Evolutionary conservation across 2,113 vertebrate genomes (phyloP).

Genomic region (Aix galericulata): DNA sequence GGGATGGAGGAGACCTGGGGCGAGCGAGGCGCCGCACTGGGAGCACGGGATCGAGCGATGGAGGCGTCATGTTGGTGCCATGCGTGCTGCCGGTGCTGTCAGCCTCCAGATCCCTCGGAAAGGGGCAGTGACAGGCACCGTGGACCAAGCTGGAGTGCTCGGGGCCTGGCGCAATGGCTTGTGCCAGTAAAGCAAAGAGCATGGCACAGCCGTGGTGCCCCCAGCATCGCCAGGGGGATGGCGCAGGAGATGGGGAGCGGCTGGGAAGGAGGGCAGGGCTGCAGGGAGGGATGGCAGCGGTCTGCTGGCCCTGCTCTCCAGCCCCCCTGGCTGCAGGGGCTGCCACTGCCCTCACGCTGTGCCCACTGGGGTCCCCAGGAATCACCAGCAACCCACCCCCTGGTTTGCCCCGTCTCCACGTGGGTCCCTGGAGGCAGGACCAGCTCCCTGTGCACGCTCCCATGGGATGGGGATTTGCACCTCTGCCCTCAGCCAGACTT

Average conservation of each 20-base stretch:
- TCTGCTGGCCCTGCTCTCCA: neutral
- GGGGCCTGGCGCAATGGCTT: neutral
- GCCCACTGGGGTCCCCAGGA: neutral
- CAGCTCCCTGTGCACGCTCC: neutral
- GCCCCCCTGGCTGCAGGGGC: neutral
- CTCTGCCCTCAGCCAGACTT: neutral
- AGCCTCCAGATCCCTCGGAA: neutral
- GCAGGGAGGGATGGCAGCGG: neutral
- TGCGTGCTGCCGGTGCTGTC: neutral
- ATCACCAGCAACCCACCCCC: neutral
- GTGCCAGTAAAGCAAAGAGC: neutral
- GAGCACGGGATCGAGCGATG: neutral
- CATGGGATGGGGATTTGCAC: rapidly evolving
- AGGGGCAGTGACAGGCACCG: neutral
- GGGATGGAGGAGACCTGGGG: constrained; percentile 11
- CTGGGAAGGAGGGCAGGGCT: neutral
- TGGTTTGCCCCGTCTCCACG: neutral
- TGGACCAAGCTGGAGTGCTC: neutral
- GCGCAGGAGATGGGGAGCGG: neutral
- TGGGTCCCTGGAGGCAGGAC: neutral
- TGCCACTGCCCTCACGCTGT: neutral
- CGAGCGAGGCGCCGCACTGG: rapidly evolving
- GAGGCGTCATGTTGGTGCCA: neutral
- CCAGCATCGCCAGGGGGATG: rapidly evolving
- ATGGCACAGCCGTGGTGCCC: neutral